phyloP scores from a whole-genome alignment of 2,888 invertebrate species.

The Pediacus dermestoides region DNA sequence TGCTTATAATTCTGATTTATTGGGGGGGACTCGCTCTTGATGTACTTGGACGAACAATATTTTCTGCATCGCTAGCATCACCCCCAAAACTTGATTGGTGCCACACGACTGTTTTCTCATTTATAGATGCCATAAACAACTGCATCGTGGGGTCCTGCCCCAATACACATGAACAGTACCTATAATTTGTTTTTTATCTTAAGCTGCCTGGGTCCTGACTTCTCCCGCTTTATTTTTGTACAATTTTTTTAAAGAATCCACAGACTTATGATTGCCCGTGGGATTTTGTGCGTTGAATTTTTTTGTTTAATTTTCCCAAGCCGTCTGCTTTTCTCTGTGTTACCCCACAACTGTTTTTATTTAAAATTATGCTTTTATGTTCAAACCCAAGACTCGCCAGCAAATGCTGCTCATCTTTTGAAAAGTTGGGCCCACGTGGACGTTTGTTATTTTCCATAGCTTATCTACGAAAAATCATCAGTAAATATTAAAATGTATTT shows the following conservation, averaged over 20 bases:
- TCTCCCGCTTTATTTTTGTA: slow-evolving; percentile 12
- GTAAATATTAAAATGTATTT: too few species aligned
- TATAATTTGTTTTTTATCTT: slow-evolving; percentile 10
- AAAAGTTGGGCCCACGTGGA: slow-evolving; percentile 13
- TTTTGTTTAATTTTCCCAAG: slow-evolving; percentile 8
- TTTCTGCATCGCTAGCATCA: slow-evolving; percentile 5
- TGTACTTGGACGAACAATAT: too few species aligned
- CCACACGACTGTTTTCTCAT: slow-evolving; percentile 4
- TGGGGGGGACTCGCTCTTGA: too few species aligned
- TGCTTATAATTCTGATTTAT: too few species aligned
- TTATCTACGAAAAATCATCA: too few species aligned
- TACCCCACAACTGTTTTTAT: slow-evolving; percentile 9
- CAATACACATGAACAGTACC: slow-evolving; percentile 3
- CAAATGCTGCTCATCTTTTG: slow-evolving; percentile 1
- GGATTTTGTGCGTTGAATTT: slow-evolving; percentile 10
- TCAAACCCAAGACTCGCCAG: slow-evolving; percentile 5
- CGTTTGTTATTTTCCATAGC: too few species aligned
- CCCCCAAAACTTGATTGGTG: slow-evolving; percentile 4
- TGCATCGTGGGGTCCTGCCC: slow-evolving; percentile 7
- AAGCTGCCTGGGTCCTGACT: slow-evolving; percentile 5
- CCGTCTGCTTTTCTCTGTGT: slow-evolving; percentile 8
- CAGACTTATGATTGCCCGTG: too few species aligned
- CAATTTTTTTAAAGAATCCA: slow-evolving; percentile 9
- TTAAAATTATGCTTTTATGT: slow-evolving; percentile 10
- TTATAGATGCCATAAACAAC: not conserved